Base-by-base conservation (phyloP, 92 coral and sea anemone genomes). In the Actinernus sp. region DNA sequence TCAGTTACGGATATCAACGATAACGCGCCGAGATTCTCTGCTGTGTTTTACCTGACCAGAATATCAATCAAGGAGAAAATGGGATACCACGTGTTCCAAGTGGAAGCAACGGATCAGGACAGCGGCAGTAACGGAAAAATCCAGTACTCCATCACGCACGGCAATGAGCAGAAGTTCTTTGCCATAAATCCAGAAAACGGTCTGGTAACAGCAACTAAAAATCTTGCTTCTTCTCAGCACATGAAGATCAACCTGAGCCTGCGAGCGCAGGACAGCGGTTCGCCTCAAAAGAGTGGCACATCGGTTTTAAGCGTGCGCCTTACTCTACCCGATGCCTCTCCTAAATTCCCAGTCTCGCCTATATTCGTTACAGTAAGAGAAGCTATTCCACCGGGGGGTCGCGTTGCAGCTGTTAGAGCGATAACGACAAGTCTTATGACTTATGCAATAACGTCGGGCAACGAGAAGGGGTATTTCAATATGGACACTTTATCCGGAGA, bases 1-100 rank as follows among this genome's bases (percentile, higher is more conserved):
- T 62, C 49, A 49, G 98, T 93, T 32, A 48, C 64, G 10, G 98
- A 93, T 46, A 46, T 86, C 53, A 93, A 93, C 67, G 98, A 93
- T 41, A 90, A 93, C 62, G 51, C 32, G 8, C 98, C 98, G 12
- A 32, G 71, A 20, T 93, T 93, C 59, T 77, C 96, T 1, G 57
- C 96, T 18, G 25, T 30, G 46, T 38, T 71, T 1, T 90, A 67
- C 46, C 63, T 71, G 28, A 87, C 82, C 46, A 50, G 55, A 26
- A 77, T 82, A 49, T 84, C 92, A 47, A 56, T 76, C 18, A 44
- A 59, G 27, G 78, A 74, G n/a, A 62, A 63, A 22, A 69, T 73
- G 0, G 93, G 87, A 2, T 71, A 74, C 28, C 59, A 37, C n/a
- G 92, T 93, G 38, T 13, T 81, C 22, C 88, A 86, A 17, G 40